Evolutionary conservation across 2,113 vertebrate genomes (phyloP), one percentile per base, ranked within the genome.

Genomic region (Neogobius melanostomus): DNA sequence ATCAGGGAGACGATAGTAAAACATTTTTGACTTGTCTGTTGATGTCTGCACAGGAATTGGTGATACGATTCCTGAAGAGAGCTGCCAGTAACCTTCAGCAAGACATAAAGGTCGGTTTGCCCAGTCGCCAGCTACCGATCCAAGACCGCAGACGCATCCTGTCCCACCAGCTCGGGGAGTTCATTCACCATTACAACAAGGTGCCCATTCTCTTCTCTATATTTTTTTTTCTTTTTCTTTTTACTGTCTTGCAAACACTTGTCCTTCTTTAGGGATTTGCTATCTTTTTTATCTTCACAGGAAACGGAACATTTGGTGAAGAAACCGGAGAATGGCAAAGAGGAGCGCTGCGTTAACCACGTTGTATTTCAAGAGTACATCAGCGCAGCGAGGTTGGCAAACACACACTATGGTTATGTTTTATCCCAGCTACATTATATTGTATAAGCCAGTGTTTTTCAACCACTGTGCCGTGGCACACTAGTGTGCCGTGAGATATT

Each of bases 41-140:
- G 69, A 76, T 72, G 52, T 75, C 46, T 74, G 60, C 59, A 17
- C 84, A 99, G 98, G 97, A 99, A 72, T 90, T 99, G 56, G 93
- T 99, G 70, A 92, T 97, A 67, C 94, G 95, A 66, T 99, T 99
- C 82, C 91, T 99, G 83, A 95, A 90, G 79, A 91, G 93, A 85
- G 97, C 97, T 49, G 94, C 95, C 74, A 92, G 88, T 86, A 98
- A 98, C 84, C 94, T 98, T 16, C 95, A 93, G 21, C 93, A 95
- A 71, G 95, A 96, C 46, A 74, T 98, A 81, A 91, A 82, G 74
- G 82, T 98, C 90, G 88, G 93, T 7, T 75, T 95, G 52, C 96
- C 96, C 61, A 95, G 93, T 74, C 93, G 84, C 8, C 92, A 89
- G 17, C 73, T 97, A 8, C 90, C 95, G 4, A 86, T 93, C 0